phyloP scores from a whole-genome alignment of 1,140 invertebrate species.

The Drosophila ironensis region DNA sequence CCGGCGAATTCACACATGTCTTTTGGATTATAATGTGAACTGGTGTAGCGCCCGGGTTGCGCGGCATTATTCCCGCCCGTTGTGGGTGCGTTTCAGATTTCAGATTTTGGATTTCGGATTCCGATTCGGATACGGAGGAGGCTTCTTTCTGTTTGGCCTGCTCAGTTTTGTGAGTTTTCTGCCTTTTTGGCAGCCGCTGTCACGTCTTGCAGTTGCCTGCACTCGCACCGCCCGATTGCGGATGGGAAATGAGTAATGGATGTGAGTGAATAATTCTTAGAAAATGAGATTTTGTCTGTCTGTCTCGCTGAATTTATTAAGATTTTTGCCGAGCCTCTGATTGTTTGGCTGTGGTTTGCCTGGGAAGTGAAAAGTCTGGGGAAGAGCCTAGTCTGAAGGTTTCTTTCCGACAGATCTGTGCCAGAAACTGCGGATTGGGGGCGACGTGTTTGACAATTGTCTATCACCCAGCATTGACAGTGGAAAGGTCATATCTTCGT shows the following conservation, averaged over 20 bases:
- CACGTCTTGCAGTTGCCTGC: conserved; percentile 48
- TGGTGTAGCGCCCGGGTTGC: conserved; percentile 20
- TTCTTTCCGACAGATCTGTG: neutral
- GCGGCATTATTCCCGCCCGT: conserved; percentile 15
- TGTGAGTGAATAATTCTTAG: conserved; percentile 46
- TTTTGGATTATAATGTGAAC: conserved; percentile 73
- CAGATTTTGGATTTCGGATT: too few species aligned
- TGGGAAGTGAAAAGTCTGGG: conserved; percentile 29
- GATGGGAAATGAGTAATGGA: conserved; percentile 46
- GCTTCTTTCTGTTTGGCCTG: conserved; percentile 24
- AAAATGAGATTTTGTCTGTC: conserved; percentile 41
- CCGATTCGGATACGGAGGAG: conserved; percentile 7
- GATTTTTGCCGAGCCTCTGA: neutral
- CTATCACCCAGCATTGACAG: too few species aligned
- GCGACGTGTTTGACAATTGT: too few species aligned
- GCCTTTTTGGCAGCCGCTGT: conserved; percentile 47
- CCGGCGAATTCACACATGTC: conserved; percentile 74
- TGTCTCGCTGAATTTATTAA: conserved; percentile 34
- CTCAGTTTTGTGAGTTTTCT: conserved; percentile 17
- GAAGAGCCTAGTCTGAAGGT: conserved; percentile 2
- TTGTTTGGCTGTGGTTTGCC: neutral
- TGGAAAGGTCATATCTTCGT: too few species aligned
- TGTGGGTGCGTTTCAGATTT: conserved; percentile 37
- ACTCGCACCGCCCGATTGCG: conserved; percentile 24
- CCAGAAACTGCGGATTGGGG: too few species aligned